Evolutionary conservation across 2,113 vertebrate genomes (phyloP).

Genomic region (Pangasianodon gigas): DNA sequence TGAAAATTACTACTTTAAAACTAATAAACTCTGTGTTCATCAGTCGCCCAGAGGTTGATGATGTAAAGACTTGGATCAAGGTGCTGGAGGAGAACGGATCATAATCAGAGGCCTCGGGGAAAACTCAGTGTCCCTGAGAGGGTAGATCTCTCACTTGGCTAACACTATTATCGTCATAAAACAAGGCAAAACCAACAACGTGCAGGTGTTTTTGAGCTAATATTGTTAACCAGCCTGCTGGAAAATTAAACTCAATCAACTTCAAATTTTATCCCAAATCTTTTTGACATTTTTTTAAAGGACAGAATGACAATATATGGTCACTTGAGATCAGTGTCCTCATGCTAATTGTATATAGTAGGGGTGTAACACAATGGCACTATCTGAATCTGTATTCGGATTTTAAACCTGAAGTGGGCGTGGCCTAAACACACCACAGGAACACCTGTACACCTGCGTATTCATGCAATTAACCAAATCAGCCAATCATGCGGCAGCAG

Average conservation of each 20-base stretch:
- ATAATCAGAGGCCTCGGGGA: neutral
- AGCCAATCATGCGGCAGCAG: neutral
- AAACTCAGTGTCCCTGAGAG: neutral
- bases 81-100: neutral
- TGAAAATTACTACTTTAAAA: neutral
- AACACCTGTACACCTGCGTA: neutral
- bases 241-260: neutral
- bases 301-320: neutral
- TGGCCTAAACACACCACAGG: neutral
- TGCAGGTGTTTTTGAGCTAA: neutral
- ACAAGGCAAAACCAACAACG: neutral
- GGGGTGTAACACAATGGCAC: neutral
- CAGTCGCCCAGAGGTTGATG: slow-evolving; percentile 7
- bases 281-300: neutral
- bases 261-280: neutral
- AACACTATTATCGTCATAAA: neutral
- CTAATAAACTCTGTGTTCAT: slow-evolving; percentile 5
- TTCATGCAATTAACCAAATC: neutral
- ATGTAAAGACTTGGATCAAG: neutral
- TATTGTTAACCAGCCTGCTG: neutral
- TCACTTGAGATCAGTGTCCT: neutral
- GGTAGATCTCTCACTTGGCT: neutral
- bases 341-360: neutral
- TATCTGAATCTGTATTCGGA: neutral
- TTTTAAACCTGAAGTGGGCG: neutral